Percentiles rank a stretch among this genome's conserved stretches.
These are phyloP conservation scores for Drosophila lutescens DNA, from an alignment of 2,888 invertebrate species.

Conservation along the genomic window DNA sequence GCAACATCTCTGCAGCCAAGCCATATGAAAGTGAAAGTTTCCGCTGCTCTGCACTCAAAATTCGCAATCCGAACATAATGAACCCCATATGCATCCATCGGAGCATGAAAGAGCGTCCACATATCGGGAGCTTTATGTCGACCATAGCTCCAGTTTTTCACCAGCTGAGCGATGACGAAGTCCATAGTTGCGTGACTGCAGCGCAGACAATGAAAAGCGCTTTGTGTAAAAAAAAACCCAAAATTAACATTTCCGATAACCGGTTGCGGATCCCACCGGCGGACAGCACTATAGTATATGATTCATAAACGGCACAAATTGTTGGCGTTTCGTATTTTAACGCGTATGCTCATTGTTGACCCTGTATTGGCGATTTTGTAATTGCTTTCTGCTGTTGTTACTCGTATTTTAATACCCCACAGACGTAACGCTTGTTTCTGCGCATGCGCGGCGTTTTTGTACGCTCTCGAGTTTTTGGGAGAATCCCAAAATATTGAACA, in stretches of 20 bases:
- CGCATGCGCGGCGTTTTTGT: constrained; percentile 13
- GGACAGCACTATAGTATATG: constrained; percentile 47
- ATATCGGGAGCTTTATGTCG: constrained; percentile 10
- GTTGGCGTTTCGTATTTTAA: constrained; percentile 54
- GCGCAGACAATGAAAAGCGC: constrained; percentile 25
- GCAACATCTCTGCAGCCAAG: constrained; percentile 53
- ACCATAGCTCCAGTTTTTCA: constrained; percentile 18
- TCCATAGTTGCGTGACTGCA: constrained; percentile 42
- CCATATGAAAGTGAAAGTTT: constrained; percentile 68
- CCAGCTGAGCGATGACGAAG: constrained; percentile 52
- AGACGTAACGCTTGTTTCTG: constrained; percentile 28
- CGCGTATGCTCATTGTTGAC: constrained; percentile 60
- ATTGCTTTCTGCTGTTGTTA: constrained; percentile 43
- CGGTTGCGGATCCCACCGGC: constrained; percentile 52
- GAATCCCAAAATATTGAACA: constrained; percentile 29
- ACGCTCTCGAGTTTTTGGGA: constrained; percentile 27
- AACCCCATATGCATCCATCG: constrained; percentile 44
- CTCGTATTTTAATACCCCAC: constrained; percentile 7
- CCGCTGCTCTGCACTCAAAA: constrained; percentile 58
- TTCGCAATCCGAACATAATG: constrained; percentile 67
- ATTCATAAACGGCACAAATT: constrained; percentile 61
- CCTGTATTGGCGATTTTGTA: constrained; percentile 73
- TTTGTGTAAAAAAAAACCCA: constrained; percentile 56
- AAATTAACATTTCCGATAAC: constrained; percentile 66
- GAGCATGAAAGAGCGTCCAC: constrained; percentile 54